Evolutionary conservation across 2,797 vertebrate genomes (phyloP).

Genomic region (Australoheros facetus): DNA sequence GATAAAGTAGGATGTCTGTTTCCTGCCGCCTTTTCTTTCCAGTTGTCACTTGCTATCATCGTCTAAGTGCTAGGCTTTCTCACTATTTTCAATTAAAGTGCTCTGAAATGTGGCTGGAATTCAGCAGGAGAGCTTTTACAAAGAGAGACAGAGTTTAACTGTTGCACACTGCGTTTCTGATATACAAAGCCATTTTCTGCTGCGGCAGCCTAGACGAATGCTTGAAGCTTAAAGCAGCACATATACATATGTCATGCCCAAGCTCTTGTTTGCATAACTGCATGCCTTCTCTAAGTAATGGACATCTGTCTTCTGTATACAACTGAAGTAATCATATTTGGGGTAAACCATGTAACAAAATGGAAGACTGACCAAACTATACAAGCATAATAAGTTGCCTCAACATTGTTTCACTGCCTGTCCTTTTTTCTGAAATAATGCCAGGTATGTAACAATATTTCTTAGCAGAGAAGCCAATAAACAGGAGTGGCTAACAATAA

Average conservation of each 20-base stretch:
- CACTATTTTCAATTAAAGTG: conserved; percentile 71
- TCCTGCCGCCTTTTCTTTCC: conserved; percentile 33
- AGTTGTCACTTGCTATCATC: conserved; percentile 48
- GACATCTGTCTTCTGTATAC: conserved; percentile 40
- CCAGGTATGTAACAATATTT: background rate
- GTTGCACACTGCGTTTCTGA: conserved; percentile 40
- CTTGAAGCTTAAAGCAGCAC: conserved; percentile 28
- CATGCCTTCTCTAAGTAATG: conserved; percentile 33
- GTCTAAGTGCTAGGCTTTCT: conserved; percentile 46
- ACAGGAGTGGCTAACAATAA: background rate
- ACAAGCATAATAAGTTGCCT: background rate
- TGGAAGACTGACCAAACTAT: conserved; percentile 8
- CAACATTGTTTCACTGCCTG: background rate
- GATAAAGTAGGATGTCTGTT: conserved; percentile 58
- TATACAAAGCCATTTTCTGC: conserved; percentile 43
- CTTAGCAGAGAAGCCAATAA: background rate
- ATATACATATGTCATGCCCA: conserved; percentile 2
- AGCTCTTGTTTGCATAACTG: conserved; percentile 4
- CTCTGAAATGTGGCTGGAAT: conserved; percentile 44
- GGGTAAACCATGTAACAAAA: conserved; percentile 6
- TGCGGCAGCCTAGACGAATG: conserved; percentile 27
- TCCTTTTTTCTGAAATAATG: conserved; percentile 27
- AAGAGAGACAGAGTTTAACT: conserved; percentile 40
- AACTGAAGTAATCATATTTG: conserved; percentile 17
- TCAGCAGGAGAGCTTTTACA: conserved; percentile 27